Evolutionary conservation across 2,888 invertebrate species (phyloP), one percentile per base, ranked within the genome.

Genomic region (Eristalis arbustorum): DNA sequence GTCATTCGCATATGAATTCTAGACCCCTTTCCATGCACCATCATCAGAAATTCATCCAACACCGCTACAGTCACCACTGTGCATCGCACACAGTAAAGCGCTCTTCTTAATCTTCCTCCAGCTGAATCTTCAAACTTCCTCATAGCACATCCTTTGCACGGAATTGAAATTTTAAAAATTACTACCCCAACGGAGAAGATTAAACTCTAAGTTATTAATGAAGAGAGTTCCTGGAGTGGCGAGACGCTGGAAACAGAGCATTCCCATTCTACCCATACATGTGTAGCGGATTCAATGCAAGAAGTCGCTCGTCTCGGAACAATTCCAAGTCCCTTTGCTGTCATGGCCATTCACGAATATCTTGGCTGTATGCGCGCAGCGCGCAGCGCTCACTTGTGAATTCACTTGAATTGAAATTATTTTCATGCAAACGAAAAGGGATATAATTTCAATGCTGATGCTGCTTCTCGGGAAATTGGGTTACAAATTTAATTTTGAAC

Each of bases 191-290:
- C 74, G 67, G 75, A 87, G 87, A 83, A 87, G 82, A 87, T 87
- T 87, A 87, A 87, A 87, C 74, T 79, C 78, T 87, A 76, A 87
- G 78, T 87, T 87, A 87, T 87, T 87, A 87, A 87, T 87, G 87
- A 83, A 83, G 71, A 83, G 71, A 82, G 74, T 75, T 59, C 74
- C 49, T 49, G 6, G 62, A 14, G 25, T 62, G 14, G 62, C 13
- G 25, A n/a, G 31, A 2, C 14, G 62, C 62, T 62, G 25, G 28
- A 62, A 31, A 18, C 49, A n/a, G 42, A 42, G 42, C 42, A 49
- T 2, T 49, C 18, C 49, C 2, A 49, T 49, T 49, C 18, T 49
- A 49, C 49, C 49, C 49, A 18, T 49, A 18, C 49, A 18, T 23
- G 23, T 14, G 59, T 4, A 25, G 25, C 5, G 14, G 59, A 31